Percentiles rank a stretch among this genome's conserved stretches.
phyloP scores from a whole-genome alignment of 2,113 vertebrate genomes.

The Oryzias curvinotus region DNA sequence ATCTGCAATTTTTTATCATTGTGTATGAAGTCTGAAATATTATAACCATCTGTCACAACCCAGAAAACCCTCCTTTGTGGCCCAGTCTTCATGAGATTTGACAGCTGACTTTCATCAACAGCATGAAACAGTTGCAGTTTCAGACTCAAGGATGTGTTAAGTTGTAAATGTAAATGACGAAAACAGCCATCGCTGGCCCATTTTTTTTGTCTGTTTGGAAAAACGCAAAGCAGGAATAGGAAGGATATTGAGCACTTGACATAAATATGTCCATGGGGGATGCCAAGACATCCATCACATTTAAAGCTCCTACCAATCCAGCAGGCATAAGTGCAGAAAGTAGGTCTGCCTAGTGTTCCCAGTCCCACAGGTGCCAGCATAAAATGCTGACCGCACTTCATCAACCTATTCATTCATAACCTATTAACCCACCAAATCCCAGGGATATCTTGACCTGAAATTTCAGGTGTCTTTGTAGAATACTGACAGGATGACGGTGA shows the following conservation, averaged over 20 bases:
- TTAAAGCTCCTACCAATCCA: slow-evolving; percentile 26
- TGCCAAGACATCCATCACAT: slow-evolving; percentile 15
- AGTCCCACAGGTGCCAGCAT: slow-evolving; percentile 1
- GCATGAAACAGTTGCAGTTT: too few species aligned
- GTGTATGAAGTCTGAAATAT: too few species aligned
- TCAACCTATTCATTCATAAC: slow-evolving; percentile 8
- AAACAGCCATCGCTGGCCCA: slow-evolving; percentile 13
- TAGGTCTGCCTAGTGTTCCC: slow-evolving; percentile 24
- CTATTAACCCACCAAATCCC: slow-evolving; percentile 14
- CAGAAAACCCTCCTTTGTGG: too few species aligned
- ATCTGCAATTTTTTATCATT: too few species aligned
- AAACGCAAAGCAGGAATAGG: slow-evolving; percentile 25
- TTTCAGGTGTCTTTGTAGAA: too few species aligned
- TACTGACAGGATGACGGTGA: neutral
- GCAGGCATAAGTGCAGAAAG: slow-evolving; percentile 13
- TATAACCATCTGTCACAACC: too few species aligned
- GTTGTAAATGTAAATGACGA: slow-evolving; percentile 7
- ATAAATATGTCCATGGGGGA: slow-evolving; percentile 27
- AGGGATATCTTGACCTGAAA: neutral
- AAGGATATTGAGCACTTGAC: slow-evolving; percentile 26
- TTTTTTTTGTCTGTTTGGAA: slow-evolving; percentile 17
- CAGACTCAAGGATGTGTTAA: neutral
- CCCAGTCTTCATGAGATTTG: too few species aligned
- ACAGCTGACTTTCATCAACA: too few species aligned
- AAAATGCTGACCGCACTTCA: slow-evolving; percentile 12